Percentiles rank a stretch among this genome's conserved stretches.
Conservation (phyloP, 2,113 vertebrate genomes). For the Galeopterus variegatus region DNA sequence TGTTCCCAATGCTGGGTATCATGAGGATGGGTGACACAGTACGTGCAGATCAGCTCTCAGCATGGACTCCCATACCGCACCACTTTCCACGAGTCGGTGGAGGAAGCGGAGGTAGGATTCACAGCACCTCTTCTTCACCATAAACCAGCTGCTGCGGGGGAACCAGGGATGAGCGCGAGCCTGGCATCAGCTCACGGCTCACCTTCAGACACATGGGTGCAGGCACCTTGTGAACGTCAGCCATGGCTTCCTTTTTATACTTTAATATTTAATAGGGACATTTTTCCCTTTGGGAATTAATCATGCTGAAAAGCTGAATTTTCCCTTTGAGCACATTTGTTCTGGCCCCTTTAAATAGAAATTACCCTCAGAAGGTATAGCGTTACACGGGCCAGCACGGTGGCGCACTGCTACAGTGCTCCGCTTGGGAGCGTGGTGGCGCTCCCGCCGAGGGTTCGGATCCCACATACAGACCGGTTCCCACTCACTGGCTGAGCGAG, state of each 20-base stretch:
- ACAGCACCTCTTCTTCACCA: background rate
- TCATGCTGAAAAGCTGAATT: background rate
- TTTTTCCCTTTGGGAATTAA: background rate
- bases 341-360: background rate
- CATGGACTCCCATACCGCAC: background rate
- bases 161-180: fast-evolving
- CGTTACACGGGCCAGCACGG: no score
- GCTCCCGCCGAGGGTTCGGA: no score
- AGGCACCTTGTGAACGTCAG: background rate
- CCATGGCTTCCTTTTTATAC: background rate
- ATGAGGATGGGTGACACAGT: background rate
- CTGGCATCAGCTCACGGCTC: background rate
- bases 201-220: background rate
- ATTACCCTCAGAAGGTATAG: background rate
- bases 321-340: background rate
- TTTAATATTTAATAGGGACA: background rate
- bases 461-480: no score
- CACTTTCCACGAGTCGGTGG: background rate
- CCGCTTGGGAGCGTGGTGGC: no score
- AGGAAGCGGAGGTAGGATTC: background rate
- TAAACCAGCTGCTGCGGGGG: background rate
- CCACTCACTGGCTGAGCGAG: no score
- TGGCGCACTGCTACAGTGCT: no score
- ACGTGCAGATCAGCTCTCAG: no score
- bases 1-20: background rate